These are phyloP conservation scores for Micronycteris hirsuta DNA, from an alignment of 2,113 vertebrate genomes.

Conservation along the genomic window DNA sequence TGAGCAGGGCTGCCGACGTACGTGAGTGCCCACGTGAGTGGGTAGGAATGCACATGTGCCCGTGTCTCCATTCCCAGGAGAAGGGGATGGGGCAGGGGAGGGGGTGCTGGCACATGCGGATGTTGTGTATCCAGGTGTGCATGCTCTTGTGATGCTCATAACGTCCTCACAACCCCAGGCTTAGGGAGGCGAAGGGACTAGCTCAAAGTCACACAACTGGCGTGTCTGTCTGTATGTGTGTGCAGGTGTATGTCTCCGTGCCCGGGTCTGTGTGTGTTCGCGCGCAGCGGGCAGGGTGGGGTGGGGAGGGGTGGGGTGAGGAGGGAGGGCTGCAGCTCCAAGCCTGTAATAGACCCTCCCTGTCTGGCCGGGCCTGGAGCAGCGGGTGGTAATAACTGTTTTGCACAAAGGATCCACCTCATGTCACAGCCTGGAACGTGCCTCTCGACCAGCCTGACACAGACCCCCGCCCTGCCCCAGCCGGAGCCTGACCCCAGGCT, in stretches of 20 bases:
- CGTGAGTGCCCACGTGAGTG: background rate
- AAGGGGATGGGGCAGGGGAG: rapidly evolving
- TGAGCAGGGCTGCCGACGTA: background rate
- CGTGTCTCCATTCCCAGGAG: background rate
- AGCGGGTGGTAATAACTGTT: slow-evolving; percentile 15
- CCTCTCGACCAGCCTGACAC: background rate
- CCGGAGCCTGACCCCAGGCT: background rate
- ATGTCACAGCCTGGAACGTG: background rate
- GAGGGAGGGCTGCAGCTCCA: background rate
- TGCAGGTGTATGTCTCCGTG: background rate
- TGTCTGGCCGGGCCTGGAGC: background rate
- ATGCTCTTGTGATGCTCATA: rapidly evolving
- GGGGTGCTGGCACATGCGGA: background rate
- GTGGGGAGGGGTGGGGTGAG: background rate
- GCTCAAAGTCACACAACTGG: background rate
- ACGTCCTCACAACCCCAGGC: background rate
- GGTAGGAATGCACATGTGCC: background rate
- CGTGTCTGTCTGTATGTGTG: background rate
- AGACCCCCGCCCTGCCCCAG: background rate
- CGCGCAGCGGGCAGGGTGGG: background rate
- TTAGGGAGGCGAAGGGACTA: background rate
- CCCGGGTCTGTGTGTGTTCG: background rate
- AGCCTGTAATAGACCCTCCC: slow-evolving; percentile 39
- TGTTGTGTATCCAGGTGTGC: rapidly evolving
- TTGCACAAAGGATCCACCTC: background rate